A percentile compares a stretch with the other conserved stretches of the same genome.
phyloP scores from a whole-genome alignment of 2,888 invertebrate genomes.

The Gryllus longicercus region DNA sequence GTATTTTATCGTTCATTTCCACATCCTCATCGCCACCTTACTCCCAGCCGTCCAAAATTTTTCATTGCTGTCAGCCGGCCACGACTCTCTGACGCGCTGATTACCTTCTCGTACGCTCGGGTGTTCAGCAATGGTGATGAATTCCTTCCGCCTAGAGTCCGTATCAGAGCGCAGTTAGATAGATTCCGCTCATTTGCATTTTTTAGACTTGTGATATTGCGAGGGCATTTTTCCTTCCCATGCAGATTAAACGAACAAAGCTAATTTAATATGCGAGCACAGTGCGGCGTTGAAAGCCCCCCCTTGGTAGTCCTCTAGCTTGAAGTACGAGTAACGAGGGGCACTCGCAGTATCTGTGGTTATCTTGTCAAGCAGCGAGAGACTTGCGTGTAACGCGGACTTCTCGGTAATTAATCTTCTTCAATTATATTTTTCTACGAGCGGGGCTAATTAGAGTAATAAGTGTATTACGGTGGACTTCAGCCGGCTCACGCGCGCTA shows the following conservation, averaged over 20 bases:
- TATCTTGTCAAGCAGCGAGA: neutral
- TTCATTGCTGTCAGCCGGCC: neutral
- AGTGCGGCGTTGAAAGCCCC: neutral
- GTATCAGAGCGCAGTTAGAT: slow-evolving; percentile 5
- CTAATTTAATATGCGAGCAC: neutral
- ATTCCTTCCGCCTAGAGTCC: neutral
- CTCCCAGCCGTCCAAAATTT: neutral
- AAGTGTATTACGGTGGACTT: neutral
- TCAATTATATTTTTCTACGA: slow-evolving; percentile 8
- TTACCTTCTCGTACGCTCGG: neutral
- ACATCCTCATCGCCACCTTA: neutral
- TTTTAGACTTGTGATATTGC: neutral
- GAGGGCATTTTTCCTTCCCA: slow-evolving; percentile 17
- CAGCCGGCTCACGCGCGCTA: neutral
- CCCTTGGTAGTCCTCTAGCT: too few species aligned
- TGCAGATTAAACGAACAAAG: neutral
- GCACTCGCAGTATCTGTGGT: neutral
- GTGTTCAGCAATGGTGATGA: neutral
- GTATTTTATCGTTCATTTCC: neutral
- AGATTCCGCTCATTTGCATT: neutral
- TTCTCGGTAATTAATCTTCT: slow-evolving; percentile 1
- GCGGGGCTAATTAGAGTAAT: slow-evolving; percentile 1
- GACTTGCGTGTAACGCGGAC: neutral
- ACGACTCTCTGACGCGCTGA: neutral
- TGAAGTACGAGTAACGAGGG: neutral